phyloP scores from a whole-genome alignment of 1,140 invertebrate genomes.

The Pteromalus puparum region DNA sequence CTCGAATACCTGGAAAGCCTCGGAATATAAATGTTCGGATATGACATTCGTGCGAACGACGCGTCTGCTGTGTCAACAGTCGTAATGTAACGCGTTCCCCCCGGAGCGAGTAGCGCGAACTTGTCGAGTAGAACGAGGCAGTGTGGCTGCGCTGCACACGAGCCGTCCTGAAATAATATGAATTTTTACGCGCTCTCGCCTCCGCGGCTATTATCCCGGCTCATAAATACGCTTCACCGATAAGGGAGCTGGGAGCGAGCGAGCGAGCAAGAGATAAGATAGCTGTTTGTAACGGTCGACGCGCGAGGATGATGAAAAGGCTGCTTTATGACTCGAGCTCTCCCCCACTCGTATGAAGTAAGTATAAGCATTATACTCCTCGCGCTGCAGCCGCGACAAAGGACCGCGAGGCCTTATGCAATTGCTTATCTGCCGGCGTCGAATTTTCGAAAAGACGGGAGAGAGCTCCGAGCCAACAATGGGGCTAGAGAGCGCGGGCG shows the following conservation, averaged over 20 bases:
- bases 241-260: neutral
- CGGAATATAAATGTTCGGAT: conserved; percentile 28
- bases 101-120: neutral
- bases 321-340: neutral
- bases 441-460: no score
- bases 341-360: neutral
- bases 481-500: no score
- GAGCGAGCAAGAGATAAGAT: conserved; percentile 64
- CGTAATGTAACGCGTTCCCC: neutral
- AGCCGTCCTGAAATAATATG: neutral
- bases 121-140: neutral
- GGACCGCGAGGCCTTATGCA: no score
- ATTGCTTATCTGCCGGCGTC: no score
- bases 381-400: no score
- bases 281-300: conserved; percentile 44
- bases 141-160: neutral
- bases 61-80: neutral
- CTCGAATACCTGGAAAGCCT: conserved; percentile 25
- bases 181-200: neutral
- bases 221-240: conserved; percentile 70
- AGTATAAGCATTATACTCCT: neutral
- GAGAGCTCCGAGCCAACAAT: no score
- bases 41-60: conserved; percentile 17
- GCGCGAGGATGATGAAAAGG: neutral
- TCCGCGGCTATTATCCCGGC: conserved; percentile 60